Evolutionary conservation across 2,888 invertebrate genomes (phyloP).

Genomic region (Campoplex nolae): DNA sequence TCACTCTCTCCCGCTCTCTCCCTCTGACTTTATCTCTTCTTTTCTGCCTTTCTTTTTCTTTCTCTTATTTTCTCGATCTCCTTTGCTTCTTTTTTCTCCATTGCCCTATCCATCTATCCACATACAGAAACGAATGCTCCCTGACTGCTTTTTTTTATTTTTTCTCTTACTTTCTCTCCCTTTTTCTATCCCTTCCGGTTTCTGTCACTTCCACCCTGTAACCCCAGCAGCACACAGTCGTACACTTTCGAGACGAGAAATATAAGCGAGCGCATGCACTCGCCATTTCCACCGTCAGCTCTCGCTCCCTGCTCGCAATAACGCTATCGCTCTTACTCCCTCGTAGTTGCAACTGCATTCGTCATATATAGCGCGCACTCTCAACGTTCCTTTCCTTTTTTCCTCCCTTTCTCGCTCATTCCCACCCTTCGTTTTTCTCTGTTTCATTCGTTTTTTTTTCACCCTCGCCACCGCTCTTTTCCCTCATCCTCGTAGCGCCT

Average conservation of each 20-base stretch:
- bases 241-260: slow-evolving; percentile 46
- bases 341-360: slow-evolving; percentile 27
- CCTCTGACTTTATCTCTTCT: slow-evolving; percentile 9
- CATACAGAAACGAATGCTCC: slow-evolving; percentile 17
- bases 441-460: neutral
- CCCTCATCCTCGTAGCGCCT: no score
- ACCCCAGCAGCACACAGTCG: slow-evolving; percentile 30
- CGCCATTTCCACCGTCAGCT: slow-evolving; percentile 51
- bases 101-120: slow-evolving; percentile 23
- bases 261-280: slow-evolving; percentile 46
- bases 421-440: neutral
- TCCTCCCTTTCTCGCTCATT: neutral
- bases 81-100: neutral
- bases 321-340: neutral
- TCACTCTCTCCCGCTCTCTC: neutral
- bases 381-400: slow-evolving; percentile 47
- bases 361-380: slow-evolving; percentile 35
- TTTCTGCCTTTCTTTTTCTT: neutral
- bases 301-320: neutral
- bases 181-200: slow-evolving; percentile 61
- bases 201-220: slow-evolving; percentile 55
- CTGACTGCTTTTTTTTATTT: slow-evolving; percentile 20
- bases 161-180: slow-evolving; percentile 26
- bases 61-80: no score
- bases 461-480: no score